phyloP scores from a whole-genome alignment of 2,797 vertebrate species.

The Malurus splendens region DNA sequence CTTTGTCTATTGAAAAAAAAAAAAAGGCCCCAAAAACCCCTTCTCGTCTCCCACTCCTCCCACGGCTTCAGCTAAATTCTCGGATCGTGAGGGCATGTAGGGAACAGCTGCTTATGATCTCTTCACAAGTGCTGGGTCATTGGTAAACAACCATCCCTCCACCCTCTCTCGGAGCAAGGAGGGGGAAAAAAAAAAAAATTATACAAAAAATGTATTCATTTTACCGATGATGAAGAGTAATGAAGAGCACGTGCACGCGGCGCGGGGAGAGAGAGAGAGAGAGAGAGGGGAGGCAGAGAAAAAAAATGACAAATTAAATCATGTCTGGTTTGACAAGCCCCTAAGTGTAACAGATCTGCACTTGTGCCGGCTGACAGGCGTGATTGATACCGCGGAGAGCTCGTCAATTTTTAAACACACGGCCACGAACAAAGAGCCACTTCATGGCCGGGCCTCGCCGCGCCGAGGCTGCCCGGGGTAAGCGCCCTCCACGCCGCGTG shows the following conservation, averaged over 20 bases:
- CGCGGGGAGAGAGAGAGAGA: background rate
- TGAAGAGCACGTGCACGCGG: slow-evolving; percentile 64
- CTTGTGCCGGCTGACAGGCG: slow-evolving; percentile 69
- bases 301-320: slow-evolving; percentile 75
- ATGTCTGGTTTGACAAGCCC: slow-evolving; percentile 70
- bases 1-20: slow-evolving; percentile 44
- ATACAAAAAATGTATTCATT: slow-evolving; percentile 69
- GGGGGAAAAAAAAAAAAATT: background rate
- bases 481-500: slow-evolving; percentile 53
- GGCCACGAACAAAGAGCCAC: slow-evolving; percentile 71
- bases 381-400: slow-evolving; percentile 74
- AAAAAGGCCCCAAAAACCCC: background rate
- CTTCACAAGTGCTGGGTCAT: slow-evolving; percentile 61
- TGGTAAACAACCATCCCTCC: slow-evolving; percentile 64
- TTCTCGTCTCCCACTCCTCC: slow-evolving; percentile 33
- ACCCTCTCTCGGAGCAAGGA: background rate
- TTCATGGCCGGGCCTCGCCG: slow-evolving; percentile 57
- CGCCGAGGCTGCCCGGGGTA: slow-evolving; percentile 29
- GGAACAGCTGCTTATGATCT: slow-evolving; percentile 68
- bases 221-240: slow-evolving; percentile 58
- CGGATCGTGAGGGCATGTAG: slow-evolving; percentile 46
- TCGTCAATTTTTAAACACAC: slow-evolving; percentile 74
- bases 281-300: slow-evolving; percentile 44
- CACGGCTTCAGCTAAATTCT: slow-evolving; percentile 23
- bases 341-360: slow-evolving; percentile 71